Conservation (phyloP, 2,888 invertebrate species). For the Heliconius ethilla region DNA sequence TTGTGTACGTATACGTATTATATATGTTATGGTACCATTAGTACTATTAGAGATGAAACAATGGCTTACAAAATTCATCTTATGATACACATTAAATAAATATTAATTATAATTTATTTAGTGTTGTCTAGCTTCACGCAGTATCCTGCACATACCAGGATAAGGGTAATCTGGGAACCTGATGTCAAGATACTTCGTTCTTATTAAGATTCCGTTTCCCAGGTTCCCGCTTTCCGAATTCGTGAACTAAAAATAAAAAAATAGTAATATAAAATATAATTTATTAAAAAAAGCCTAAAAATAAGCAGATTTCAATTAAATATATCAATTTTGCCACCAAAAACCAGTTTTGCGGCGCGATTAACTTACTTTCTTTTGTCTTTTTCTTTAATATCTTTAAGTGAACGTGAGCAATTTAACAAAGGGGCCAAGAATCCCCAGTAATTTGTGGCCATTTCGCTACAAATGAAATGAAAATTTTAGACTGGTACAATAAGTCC, state of each 20-base stretch:
- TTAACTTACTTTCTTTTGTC: constrained; percentile 67
- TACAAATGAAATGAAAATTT: constrained; percentile 77
- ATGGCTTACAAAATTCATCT: no score
- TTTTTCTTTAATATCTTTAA: constrained; percentile 75
- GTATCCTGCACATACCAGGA: no score
- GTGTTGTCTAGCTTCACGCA: no score
- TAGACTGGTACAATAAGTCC: constrained; percentile 61
- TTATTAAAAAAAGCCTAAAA: neutral
- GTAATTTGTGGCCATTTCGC: constrained; percentile 74
- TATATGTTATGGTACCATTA: neutral
- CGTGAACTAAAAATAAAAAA: no score
- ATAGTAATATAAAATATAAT: neutral
- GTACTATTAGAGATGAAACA: no score
- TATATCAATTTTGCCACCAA: constrained; percentile 32
- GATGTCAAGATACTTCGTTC: no score
- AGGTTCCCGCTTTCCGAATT: no score
- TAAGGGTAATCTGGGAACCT: no score
- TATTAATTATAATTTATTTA: no score
- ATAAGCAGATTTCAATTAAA: neutral
- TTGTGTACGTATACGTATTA: neutral
- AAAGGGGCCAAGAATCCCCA: constrained; percentile 68
- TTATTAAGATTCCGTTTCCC: no score
- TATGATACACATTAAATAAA: no score
- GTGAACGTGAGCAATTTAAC: constrained; percentile 77
- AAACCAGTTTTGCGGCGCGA: constrained; percentile 46